Evolutionary conservation across 2,797 vertebrate genomes (phyloP), one percentile per base, ranked within the genome.

Genomic region (Phoxinus dragarum): DNA sequence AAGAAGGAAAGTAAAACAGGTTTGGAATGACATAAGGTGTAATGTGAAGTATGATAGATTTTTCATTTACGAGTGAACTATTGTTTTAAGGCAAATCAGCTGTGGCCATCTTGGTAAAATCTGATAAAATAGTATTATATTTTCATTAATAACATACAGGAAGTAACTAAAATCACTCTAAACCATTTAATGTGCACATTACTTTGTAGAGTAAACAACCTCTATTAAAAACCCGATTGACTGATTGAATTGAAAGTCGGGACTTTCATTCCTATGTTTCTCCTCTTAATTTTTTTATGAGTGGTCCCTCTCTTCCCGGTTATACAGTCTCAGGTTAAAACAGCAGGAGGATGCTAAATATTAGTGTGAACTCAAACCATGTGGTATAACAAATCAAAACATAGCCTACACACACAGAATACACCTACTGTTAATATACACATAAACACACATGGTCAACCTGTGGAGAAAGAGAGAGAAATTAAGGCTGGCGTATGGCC

Each of bases 351-450:
- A 56, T 54, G 49, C 31, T 83, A 82, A 86, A 82, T 80, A 83
- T 44, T 56, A 80, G 31, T 76, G 77, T 47, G 52, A 81, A 80
- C 67, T 66, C 42, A 80, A 80, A 74, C 80, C 75, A 61, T 80
- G 80, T 80, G 69, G 49, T 54, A 75, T 73, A 80, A 66, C 66
- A 52, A 74, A 75, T 66, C 66, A 79, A 80, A 85, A 42, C 67
- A 85, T 34, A 47, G 11, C 44, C 44, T 49, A 87, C 38, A 73
- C 61, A 73, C 31, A 74, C 42, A 79, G n/a, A 81, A 31, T 74
- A 49, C 74, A 87, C 81, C 40, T 23, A 87, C 61, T 52, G n/a
- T 49, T 52, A 83, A 87, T 83, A 87, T 36, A 87, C 71, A 84
- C 49, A 84, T 75, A 85, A 71, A 82, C 21, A 84, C 42, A 80